Conservation (phyloP, 1,140 invertebrate species). For the Dendroctonus ponderosae region DNA sequence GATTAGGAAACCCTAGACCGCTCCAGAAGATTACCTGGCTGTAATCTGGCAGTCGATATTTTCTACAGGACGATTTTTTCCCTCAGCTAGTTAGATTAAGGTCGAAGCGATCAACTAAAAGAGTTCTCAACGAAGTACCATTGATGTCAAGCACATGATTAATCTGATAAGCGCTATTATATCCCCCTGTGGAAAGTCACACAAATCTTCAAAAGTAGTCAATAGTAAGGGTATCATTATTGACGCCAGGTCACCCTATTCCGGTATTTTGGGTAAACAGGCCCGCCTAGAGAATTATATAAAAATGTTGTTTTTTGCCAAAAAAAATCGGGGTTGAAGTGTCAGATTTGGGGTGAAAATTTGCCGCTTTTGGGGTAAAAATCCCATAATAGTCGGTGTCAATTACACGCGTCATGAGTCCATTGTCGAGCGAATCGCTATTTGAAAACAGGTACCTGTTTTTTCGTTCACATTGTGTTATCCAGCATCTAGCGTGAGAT, state of each 20-base stretch:
- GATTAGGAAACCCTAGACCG: slow-evolving; percentile 19
- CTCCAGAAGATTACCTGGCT: slow-evolving; percentile 12
- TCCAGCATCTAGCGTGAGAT: too few species aligned
- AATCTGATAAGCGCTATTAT: slow-evolving; percentile 34
- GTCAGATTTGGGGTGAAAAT: slow-evolving; percentile 34
- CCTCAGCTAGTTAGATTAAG: slow-evolving; percentile 6
- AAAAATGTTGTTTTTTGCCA: slow-evolving; percentile 41
- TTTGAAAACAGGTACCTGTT: slow-evolving; percentile 24
- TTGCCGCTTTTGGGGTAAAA: slow-evolving; percentile 44
- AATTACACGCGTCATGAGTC: slow-evolving; percentile 40
- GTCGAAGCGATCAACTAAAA: slow-evolving; percentile 12
- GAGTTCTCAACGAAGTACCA: slow-evolving; percentile 28
- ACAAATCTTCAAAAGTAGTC: slow-evolving; percentile 40
- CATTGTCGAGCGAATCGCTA: slow-evolving; percentile 21
- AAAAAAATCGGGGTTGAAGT: slow-evolving; percentile 29
- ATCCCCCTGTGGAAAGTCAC: slow-evolving; percentile 11
- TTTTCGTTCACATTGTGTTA: background rate
- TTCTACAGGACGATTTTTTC: slow-evolving; percentile 4
- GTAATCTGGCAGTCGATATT: slow-evolving; percentile 15
- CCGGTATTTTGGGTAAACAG: slow-evolving; percentile 45
- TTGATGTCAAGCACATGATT: slow-evolving; percentile 31
- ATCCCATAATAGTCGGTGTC: slow-evolving; percentile 43
- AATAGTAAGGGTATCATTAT: slow-evolving; percentile 36
- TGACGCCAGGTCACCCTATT: slow-evolving; percentile 33
- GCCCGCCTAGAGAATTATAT: slow-evolving; percentile 43